phyloP scores from a whole-genome alignment of 1,140 invertebrate genomes.

The Wasmannia auropunctata region DNA sequence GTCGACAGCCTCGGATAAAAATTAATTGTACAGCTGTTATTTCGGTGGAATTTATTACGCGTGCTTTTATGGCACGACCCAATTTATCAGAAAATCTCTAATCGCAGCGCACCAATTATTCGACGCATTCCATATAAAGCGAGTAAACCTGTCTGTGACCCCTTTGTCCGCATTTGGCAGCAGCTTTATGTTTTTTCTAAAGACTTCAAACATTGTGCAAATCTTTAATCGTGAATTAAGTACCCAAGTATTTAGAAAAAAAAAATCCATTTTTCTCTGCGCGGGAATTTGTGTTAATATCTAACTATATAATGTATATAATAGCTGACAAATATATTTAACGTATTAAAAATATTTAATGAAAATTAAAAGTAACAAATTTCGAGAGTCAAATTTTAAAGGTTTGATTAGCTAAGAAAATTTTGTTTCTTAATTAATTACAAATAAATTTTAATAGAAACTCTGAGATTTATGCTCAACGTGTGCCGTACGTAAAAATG shows the following conservation, averaged over 20 bases:
- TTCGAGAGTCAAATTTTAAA: neutral
- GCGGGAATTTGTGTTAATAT: neutral
- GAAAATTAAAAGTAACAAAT: neutral
- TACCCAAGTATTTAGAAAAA: neutral
- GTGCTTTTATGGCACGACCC: slow-evolving; percentile 33
- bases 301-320: too few relatives aligned
- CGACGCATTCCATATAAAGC: slow-evolving; percentile 35
- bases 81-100: slow-evolving; percentile 58
- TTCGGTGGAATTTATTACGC: slow-evolving; percentile 24
- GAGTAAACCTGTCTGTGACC: slow-evolving; percentile 37
- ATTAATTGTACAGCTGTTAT: slow-evolving; percentile 36
- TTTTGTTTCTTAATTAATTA: neutral
- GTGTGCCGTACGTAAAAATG: neutral
- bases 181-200: slow-evolving; percentile 16
- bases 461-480: neutral
- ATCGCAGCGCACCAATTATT: slow-evolving; percentile 55
- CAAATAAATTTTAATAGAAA: slow-evolving; percentile 3
- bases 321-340: neutral
- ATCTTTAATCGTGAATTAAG: slow-evolving; percentile 49
- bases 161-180: slow-evolving; percentile 47
- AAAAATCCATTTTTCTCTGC: neutral
- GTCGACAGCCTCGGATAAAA: slow-evolving; percentile 22
- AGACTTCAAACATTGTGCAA: slow-evolving; percentile 34
- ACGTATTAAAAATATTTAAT: too few relatives aligned
- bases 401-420: neutral